A percentile compares a stretch with the other conserved stretches of the same genome.
phyloP scores from a whole-genome alignment of 2,113 vertebrate genomes.

The Clarias gariepinus region DNA sequence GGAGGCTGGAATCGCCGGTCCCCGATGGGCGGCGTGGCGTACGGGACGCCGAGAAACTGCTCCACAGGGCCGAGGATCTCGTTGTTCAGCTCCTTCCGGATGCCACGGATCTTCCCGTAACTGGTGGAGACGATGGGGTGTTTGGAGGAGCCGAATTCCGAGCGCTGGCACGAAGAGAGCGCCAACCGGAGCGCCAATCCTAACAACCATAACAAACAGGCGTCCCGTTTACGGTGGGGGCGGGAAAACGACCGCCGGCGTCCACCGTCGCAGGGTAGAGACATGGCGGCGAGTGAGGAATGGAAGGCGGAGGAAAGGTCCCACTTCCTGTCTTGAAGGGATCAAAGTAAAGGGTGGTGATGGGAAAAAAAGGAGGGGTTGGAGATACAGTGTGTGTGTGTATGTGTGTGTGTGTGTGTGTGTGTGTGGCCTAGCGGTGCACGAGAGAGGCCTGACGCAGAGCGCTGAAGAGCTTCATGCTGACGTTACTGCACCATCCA shows the following conservation, averaged over 20 bases:
- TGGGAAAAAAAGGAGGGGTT: background rate
- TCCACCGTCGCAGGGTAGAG: background rate
- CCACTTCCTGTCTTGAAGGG: constrained; percentile 19
- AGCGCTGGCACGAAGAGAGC: constrained; percentile 75
- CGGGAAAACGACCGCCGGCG: constrained; percentile 52
- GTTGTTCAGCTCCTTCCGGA: constrained; percentile 85
- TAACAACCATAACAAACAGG: constrained; percentile 75
- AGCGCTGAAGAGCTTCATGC: constrained; percentile 61
- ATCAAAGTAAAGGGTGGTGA: background rate
- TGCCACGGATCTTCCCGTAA: constrained; percentile 85
- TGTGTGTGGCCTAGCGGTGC: constrained; percentile 44
- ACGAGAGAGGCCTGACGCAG: constrained; percentile 43
- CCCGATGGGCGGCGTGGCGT: constrained; percentile 85
- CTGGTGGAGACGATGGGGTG: constrained; percentile 83
- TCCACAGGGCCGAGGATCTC: constrained; percentile 90
- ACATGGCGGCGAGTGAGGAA: constrained; percentile 15
- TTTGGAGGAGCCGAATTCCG: constrained; percentile 67
- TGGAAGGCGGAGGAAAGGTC: constrained; percentile 47
- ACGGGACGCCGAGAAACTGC: constrained; percentile 87
- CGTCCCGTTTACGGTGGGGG: constrained; percentile 63
- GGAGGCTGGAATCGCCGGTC: constrained; percentile 88
- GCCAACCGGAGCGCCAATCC: constrained; percentile 74
- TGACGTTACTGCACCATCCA: constrained; percentile 65
- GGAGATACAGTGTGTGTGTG: constrained; percentile 6
- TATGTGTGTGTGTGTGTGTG: constrained; percentile 2